Conservation (phyloP, 1,140 invertebrate genomes). For the Pectinophora gossypiella region DNA sequence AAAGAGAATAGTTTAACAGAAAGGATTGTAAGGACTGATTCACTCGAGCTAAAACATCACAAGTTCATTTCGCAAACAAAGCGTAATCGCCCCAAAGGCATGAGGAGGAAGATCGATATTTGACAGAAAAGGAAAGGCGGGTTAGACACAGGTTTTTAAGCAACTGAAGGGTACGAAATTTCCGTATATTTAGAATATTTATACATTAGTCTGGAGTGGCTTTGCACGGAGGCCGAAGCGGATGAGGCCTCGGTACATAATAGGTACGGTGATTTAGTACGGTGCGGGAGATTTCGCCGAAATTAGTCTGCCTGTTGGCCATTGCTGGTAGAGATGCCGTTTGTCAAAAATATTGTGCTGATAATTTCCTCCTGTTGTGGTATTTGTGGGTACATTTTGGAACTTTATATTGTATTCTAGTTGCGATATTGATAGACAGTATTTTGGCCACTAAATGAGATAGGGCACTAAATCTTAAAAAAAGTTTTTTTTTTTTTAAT, state of each 20-base stretch:
- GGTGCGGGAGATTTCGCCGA: conserved; percentile 52
- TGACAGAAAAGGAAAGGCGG: neutral
- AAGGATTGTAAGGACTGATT: conserved; percentile 65
- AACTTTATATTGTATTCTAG: too few relatives aligned
- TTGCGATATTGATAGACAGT: too few relatives aligned
- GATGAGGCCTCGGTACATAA: conserved; percentile 57
- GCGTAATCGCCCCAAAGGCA: conserved; percentile 8
- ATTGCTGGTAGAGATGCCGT: conserved; percentile 37
- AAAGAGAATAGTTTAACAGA: conserved; percentile 75
- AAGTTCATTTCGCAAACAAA: neutral
- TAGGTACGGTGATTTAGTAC: conserved; percentile 62
- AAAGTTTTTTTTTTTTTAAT: too few relatives aligned
- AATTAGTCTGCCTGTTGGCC: conserved; percentile 57
- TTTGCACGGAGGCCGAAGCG: conserved; percentile 42
- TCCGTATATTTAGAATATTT: conserved; percentile 71
- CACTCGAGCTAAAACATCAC: conserved; percentile 15
- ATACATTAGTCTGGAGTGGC: conserved; percentile 60
- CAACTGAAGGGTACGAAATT: conserved; percentile 38
- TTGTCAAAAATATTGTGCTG: conserved; percentile 26
- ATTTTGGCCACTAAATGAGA: too few relatives aligned
- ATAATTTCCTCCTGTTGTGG: too few relatives aligned
- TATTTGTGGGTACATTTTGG: too few relatives aligned
- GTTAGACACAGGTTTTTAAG: neutral
- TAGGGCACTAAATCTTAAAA: too few relatives aligned
- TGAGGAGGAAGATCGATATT: conserved; percentile 8